A percentile compares a stretch with the other conserved stretches of the same genome.
These are phyloP conservation scores for Hoplostethus mediterraneus DNA, from an alignment of 2,797 vertebrate genomes.

Conservation along the genomic window DNA sequence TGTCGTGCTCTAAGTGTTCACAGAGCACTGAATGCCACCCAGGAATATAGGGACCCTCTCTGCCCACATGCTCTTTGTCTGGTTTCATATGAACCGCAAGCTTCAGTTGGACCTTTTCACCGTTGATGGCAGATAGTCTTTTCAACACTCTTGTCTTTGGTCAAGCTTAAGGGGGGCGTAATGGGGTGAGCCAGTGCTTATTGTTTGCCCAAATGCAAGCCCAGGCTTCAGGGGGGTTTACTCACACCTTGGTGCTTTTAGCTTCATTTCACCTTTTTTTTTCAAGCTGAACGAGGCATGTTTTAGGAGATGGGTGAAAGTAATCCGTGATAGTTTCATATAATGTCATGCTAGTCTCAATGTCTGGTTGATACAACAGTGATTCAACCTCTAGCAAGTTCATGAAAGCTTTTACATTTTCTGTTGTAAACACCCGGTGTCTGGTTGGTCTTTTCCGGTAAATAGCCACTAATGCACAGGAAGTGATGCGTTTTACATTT, in stretches of 20 bases:
- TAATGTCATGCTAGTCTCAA: too few relatives aligned
- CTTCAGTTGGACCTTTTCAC: conserved; percentile 1
- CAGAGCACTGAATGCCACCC: conserved; percentile 55
- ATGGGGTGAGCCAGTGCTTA: not conserved
- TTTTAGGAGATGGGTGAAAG: not conserved
- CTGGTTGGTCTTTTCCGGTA: too few relatives aligned
- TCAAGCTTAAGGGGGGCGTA: not conserved
- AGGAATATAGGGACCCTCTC: conserved; percentile 19
- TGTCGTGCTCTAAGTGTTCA: conserved; percentile 28
- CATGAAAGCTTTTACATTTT: too few relatives aligned
- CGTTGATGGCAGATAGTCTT: not conserved
- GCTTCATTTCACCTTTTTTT: not conserved
- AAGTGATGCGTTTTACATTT: too few relatives aligned
- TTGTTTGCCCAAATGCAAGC: too few relatives aligned
- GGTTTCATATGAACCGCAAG: conserved; percentile 38
- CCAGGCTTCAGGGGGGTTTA: not conserved
- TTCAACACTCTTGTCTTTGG: not conserved
- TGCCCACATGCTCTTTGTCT: conserved; percentile 34
- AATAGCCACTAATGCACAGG: too few relatives aligned
- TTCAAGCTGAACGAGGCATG: not conserved
- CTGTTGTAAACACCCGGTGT: too few relatives aligned
- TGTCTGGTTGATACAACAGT: too few relatives aligned
- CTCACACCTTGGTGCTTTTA: not conserved
- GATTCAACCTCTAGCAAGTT: too few relatives aligned
- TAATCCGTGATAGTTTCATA: too few relatives aligned